Base-by-base conservation (phyloP, 2,797 vertebrate genomes). In the Fistularia tabacaria region DNA sequence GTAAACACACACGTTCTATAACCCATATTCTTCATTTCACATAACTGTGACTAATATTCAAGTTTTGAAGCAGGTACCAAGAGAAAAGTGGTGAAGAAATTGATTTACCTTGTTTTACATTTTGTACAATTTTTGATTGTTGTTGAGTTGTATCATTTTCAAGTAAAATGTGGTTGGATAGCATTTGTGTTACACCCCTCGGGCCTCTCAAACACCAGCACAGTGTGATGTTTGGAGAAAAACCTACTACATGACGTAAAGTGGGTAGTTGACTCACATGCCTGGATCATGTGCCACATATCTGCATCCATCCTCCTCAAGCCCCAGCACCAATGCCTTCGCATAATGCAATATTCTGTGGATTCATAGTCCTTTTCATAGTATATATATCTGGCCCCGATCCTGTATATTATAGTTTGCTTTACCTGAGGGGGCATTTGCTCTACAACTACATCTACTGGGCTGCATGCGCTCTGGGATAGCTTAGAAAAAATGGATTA, bases 391-490 rank as follows among this genome's bases (percentile, higher is more conserved):
- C 39, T 46, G 52, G 36, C 42, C n/a, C 14, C 40, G 45, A 25
- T 50, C 40, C 14, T 54, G 40, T 51, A 58, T 41, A 49, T 57
- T 52, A 36, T 49, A 13, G 14, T 12, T 13, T 57, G 44, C 49
- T 63, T 52, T 49, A 57, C 43, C 69, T 59, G 38, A 25, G 25
- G 11, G 49, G 49, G 59, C 66, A 39, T 11, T 10, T 40, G 49
- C 38, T 62, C 57, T 42, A 14, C 39, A 51, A 56, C 46, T 62
- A 49, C 63, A 67, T 54, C 57, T 69, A 54, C 60, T 38, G 12
- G 60, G 56, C 49, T 43, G 42, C 56, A 46, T 49, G 44, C 69
- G 56, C 63, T 64, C 58, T 49, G 48, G 14, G 37, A n/a, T n/a
- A 25, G 39, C 37, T 55, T 14, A 54, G 36, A 49, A 49, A 67